Conservation (phyloP, 2,888 invertebrate genomes). For the Drosophila paramelanica region DNA sequence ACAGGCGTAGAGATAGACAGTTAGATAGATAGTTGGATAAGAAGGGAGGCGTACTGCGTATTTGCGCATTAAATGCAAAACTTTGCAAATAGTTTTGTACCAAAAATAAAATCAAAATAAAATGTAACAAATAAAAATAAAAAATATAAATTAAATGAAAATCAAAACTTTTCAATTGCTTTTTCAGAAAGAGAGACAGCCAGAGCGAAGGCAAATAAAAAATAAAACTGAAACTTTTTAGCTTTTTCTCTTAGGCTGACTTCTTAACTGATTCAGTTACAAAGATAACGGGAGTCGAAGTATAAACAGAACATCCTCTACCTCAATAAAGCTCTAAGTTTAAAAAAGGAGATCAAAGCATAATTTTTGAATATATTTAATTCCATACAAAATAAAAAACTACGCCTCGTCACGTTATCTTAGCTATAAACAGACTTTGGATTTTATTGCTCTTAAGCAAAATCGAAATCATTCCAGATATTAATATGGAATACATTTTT, state of each 20-base stretch:
- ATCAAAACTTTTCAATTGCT: conserved; percentile 74
- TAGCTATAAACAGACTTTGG: neutral
- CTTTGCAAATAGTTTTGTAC: conserved; percentile 74
- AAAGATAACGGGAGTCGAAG: conserved; percentile 18
- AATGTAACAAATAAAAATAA: conserved; percentile 41
- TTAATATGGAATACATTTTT: neutral
- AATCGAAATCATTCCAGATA: neutral
- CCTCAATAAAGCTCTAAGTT: conserved; percentile 9
- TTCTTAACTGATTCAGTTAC: conserved; percentile 19
- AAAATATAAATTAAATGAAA: conserved; percentile 57
- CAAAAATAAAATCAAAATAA: conserved; percentile 70
- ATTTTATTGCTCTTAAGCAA: conserved; percentile 1
- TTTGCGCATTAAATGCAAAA: conserved; percentile 79
- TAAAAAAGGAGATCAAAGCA: neutral
- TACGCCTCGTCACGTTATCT: no score
- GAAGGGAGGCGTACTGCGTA: conserved; percentile 57
- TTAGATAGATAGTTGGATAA: conserved; percentile 38
- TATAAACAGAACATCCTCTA: neutral
- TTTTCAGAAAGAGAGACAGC: conserved; percentile 35
- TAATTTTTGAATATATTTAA: neutral
- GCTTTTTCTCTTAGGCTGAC: conserved; percentile 6
- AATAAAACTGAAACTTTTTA: neutral
- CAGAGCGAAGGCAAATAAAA: conserved; percentile 3
- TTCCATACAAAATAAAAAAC: no score
- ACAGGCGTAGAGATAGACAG: conserved; percentile 25